Evolutionary conservation across 2,113 vertebrate species (phyloP).

Genomic region (Penelope pileata): DNA sequence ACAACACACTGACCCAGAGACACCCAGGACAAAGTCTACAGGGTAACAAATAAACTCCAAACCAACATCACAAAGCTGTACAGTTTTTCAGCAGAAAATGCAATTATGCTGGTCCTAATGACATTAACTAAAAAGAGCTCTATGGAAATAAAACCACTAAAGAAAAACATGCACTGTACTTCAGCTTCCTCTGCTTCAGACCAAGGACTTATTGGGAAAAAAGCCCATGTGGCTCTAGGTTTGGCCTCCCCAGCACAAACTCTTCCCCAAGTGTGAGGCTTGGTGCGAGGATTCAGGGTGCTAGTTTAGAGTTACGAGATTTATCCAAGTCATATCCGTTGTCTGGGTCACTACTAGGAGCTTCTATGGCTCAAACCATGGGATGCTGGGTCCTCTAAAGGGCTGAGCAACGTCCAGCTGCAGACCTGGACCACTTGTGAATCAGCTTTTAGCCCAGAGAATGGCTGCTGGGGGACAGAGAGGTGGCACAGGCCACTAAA

Average conservation of each 20-base stretch:
- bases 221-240: neutral
- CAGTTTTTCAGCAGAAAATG: neutral
- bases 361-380: neutral
- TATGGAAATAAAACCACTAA: neutral
- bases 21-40: neutral
- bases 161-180: neutral
- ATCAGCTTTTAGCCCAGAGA: neutral
- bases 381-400: neutral
- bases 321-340: neutral
- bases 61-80: neutral
- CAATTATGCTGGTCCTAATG: neutral
- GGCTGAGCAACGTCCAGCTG: neutral
- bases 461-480: neutral
- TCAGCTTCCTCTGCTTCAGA: neutral
- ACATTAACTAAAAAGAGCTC: neutral
- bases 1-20: neutral
- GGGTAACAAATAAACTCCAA: neutral
- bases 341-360: neutral
- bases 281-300: neutral
- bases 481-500: neutral
- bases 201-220: neutral
- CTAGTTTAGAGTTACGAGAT: neutral
- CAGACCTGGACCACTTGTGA: neutral
- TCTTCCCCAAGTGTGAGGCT: neutral
- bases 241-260: neutral